Evolutionary conservation across 2,888 invertebrate genomes (phyloP), one percentile per base, ranked within the genome.

Genomic region (Drosophila ustulata): DNA sequence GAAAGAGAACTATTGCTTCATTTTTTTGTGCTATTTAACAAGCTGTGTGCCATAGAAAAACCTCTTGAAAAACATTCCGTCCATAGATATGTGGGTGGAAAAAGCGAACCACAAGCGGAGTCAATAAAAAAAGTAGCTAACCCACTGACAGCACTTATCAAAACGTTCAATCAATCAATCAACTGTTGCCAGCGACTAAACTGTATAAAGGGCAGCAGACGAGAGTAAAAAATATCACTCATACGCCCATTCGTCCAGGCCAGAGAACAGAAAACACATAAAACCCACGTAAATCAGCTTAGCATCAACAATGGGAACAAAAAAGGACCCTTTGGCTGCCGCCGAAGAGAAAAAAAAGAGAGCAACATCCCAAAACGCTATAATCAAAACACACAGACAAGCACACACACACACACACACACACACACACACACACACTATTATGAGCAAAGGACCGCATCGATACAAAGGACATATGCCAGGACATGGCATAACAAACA

Each of bases 101-200:
- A 39, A 45, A 58, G 57, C 51, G 47, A 68, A 64, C 67, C 73
- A 41, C 63, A 71, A 45, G 43, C 46, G 32, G 53, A 66, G 65
- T 78, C 65, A 66, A 76, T 78, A 78, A 69, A 76, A 78, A 76
- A 74, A 26, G 52, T 53, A 53, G 65, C 72, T 82, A 84, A 85
- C 66, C 83, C 86, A 86, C 75, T 86, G 83, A 83, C 80, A 82
- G 86, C 78, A 73, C 82, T 84, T 82, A 82, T 87, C 87, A 75
- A 73, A 82, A 82, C 80, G 88, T 78, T 80, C 88, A 75, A 88
- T 83, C 83, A 83, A 87, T 82, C 82, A 82, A 87, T 82, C 82
- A 82, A 87, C 88, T 79, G 88, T 88, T 88, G 88, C 85, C 85
- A 67, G 82, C 71, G 81, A 88, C 75, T 65, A 67, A 79, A 75